Percentiles rank a stretch among this genome's conserved stretches.
Evolutionary conservation across 37 sponge, comb jelly and placozoan genomes (phyloP).

Genomic region (Diacarnus erythraeanus): DNA sequence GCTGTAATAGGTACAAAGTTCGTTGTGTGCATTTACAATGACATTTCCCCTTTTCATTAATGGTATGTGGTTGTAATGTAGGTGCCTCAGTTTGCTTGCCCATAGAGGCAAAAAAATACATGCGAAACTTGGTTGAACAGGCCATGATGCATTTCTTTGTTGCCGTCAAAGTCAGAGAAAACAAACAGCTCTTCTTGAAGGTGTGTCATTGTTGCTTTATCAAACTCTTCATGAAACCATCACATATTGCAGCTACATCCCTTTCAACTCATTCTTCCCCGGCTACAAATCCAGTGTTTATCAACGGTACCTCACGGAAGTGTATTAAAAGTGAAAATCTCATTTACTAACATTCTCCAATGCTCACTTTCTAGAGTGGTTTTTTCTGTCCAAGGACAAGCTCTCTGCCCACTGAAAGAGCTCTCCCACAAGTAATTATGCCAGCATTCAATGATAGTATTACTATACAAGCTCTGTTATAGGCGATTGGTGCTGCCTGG

Average conservation of each 20-base stretch:
- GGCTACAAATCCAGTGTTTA: conserved; percentile 40
- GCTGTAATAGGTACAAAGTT: too few species aligned
- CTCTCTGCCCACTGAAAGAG: conserved; percentile 70
- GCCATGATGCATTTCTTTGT: conserved; percentile 75
- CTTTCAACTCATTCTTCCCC: conserved; percentile 44
- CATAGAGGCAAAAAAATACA: conserved; percentile 58
- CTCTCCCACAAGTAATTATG: conserved; percentile 64
- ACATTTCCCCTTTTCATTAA: too few species aligned
- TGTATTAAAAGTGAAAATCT: conserved; percentile 43
- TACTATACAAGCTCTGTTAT: not conserved
- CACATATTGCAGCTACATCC: conserved; percentile 39
- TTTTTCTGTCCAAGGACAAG: conserved; percentile 61
- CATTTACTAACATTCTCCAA: conserved; percentile 52
- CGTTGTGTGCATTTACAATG: too few species aligned
- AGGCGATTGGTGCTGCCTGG: conserved; percentile 75
- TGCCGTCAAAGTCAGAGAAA: conserved; percentile 65
- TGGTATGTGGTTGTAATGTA: not conserved
- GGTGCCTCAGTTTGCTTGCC: conserved; percentile 67
- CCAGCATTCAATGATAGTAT: not conserved
- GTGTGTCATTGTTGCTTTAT: not conserved
- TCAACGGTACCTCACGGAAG: conserved; percentile 31
- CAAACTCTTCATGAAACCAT: too few species aligned
- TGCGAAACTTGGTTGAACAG: conserved; percentile 59
- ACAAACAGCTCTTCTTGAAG: conserved; percentile 58
- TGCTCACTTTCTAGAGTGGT: conserved; percentile 49